Conservation (phyloP, 2,888 invertebrate species). For the Anorthoa munda region DNA sequence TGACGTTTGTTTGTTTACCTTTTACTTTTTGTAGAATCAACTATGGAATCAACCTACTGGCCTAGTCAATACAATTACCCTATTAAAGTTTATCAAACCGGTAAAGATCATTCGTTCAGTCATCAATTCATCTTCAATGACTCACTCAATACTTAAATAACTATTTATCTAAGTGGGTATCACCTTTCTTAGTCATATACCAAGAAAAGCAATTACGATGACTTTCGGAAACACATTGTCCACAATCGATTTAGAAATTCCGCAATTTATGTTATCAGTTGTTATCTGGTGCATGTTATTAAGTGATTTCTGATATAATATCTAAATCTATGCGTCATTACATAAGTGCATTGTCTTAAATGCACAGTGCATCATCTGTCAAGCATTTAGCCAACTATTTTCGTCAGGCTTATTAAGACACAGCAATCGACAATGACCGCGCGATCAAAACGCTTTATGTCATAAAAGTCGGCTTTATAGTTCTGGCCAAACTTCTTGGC, state of each 20-base stretch:
- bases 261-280: not conserved
- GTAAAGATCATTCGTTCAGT: conserved; percentile 11
- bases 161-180: not conserved
- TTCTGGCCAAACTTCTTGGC: no score
- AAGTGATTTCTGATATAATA: conserved; percentile 8
- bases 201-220: conserved; percentile 1
- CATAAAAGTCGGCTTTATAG: no score
- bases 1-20: no score
- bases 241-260: conserved; percentile 9
- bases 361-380: no score
- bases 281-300: conserved; percentile 6
- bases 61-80: not conserved
- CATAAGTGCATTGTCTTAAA: no score
- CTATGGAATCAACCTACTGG: no score
- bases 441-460: no score
- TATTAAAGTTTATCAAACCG: not conserved
- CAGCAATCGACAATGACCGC: no score
- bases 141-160: not conserved
- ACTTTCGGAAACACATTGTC: conserved; percentile 11
- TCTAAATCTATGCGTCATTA: conserved; percentile 13
- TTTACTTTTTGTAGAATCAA: no score
- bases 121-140: conserved; percentile 10
- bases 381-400: no score
- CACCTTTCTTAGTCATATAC: conserved; percentile 2
- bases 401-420: no score